Conservation (phyloP, 2,888 invertebrate species). For the Theretra japonica region DNA sequence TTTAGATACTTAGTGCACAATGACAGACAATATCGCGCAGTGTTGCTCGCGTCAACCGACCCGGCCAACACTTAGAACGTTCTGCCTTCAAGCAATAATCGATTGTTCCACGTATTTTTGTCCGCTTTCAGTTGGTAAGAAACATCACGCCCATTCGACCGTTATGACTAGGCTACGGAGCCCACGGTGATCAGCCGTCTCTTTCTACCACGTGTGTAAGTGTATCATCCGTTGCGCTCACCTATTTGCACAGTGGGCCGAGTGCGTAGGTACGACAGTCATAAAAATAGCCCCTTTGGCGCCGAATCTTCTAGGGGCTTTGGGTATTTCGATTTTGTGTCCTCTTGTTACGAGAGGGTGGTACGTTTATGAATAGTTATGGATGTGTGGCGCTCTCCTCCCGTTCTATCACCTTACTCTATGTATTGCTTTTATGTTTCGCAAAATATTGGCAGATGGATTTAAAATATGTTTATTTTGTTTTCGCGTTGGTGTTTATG, state of each 20-base stretch:
- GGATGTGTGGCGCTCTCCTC: constrained; percentile 38
- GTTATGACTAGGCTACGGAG: constrained; percentile 82
- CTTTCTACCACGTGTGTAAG: constrained; percentile 75
- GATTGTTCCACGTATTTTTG: constrained; percentile 85
- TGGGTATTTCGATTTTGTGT: constrained; percentile 78
- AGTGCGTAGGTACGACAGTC: constrained; percentile 82
- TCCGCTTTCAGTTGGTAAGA: constrained; percentile 83
- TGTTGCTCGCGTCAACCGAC: constrained; percentile 39
- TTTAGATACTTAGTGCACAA: background rate
- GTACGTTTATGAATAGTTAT: constrained; percentile 66
- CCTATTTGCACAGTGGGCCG: constrained; percentile 82
- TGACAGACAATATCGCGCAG: background rate
- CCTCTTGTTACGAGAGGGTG: constrained; percentile 75
- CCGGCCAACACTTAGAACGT: constrained; percentile 65
- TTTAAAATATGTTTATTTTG: constrained; percentile 17
- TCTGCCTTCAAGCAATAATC: constrained; percentile 64
- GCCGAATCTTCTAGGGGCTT: constrained; percentile 81
- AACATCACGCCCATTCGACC: constrained; percentile 85
- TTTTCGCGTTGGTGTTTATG: background rate
- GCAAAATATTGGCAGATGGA: constrained; percentile 14
- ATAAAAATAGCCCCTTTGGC: constrained; percentile 85
- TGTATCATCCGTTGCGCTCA: constrained; percentile 69
- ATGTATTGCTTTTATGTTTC: constrained; percentile 40
- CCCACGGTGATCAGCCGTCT: constrained; percentile 76
- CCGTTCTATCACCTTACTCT: constrained; percentile 16